These are phyloP conservation scores for Thinocorus orbignyianus DNA, from an alignment of 2,113 vertebrate genomes.

Conservation along the genomic window DNA sequence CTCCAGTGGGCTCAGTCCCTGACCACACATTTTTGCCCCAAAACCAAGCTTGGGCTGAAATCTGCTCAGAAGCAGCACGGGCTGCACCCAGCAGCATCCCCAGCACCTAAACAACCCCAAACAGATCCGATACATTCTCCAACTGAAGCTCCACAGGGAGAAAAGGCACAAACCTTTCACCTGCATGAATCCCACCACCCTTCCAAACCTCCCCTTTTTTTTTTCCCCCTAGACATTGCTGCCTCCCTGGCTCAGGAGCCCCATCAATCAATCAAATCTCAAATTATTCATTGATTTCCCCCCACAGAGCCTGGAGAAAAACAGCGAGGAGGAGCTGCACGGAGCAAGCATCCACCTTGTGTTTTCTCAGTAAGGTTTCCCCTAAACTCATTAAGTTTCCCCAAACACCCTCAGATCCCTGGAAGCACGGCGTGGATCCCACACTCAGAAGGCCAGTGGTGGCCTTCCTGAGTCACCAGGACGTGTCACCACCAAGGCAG, in stretches of 20 bases:
- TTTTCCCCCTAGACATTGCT: not conserved
- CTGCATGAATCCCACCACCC: not conserved
- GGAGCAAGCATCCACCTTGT: not conserved
- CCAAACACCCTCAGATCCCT: not conserved
- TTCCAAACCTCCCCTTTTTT: not conserved
- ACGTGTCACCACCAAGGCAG: not conserved
- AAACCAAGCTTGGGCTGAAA: not conserved
- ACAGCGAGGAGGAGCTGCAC: not conserved
- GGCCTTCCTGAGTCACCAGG: not conserved
- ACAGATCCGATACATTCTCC: not conserved
- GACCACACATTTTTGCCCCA: not conserved
- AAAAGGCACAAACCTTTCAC: not conserved
- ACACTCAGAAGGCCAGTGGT: not conserved
- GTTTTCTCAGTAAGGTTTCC: not conserved
- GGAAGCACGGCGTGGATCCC: not conserved
- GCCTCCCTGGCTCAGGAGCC: not conserved
- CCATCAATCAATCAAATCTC: not conserved
- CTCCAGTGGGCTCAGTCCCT: not conserved
- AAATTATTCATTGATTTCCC: not conserved
- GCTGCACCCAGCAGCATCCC: not conserved
- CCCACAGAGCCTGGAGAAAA: not conserved
- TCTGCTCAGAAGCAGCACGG: not conserved
- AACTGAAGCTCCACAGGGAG: not conserved
- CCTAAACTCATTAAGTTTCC: too few species aligned
- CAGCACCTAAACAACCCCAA: not conserved